Evolutionary conservation across 2,888 invertebrate species (phyloP).

Genomic region (Mesodorylaimus sp.): DNA sequence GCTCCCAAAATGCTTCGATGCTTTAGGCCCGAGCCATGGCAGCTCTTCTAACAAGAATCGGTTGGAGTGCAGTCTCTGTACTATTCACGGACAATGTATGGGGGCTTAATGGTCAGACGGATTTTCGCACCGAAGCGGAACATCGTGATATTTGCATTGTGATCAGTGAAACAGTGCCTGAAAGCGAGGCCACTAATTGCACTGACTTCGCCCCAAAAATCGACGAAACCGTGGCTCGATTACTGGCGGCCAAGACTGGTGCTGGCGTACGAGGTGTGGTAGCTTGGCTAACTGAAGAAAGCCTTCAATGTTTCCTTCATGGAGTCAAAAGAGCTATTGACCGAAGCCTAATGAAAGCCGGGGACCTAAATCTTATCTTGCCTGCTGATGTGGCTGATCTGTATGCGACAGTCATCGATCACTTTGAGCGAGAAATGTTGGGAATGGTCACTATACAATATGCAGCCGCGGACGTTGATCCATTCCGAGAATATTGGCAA

Average conservation of each 20-base stretch:
- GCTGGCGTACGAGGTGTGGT: neutral
- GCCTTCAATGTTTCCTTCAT: neutral
- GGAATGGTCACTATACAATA: neutral
- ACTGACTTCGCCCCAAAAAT: neutral
- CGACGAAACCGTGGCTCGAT: neutral
- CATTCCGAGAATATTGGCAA: neutral
- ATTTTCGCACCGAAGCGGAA: neutral
- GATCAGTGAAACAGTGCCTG: neutral
- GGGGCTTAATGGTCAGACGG: neutral
- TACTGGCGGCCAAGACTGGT: neutral
- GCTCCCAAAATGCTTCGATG: too few relatives aligned
- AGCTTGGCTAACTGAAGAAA: neutral
- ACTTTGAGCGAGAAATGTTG: neutral
- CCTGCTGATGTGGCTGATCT: neutral
- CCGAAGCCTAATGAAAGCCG: neutral
- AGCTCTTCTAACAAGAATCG: neutral
- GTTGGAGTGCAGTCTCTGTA: neutral
- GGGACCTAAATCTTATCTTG: neutral
- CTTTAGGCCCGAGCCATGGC: neutral
- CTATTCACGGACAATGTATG: neutral
- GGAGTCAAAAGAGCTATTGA: neutral
- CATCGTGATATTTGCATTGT: neutral
- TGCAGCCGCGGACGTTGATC: neutral
- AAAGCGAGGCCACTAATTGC: neutral
- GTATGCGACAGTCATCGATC: neutral